These are phyloP conservation scores for Eremophila alpestris DNA, from an alignment of 2,797 vertebrate species.

Conservation along the genomic window DNA sequence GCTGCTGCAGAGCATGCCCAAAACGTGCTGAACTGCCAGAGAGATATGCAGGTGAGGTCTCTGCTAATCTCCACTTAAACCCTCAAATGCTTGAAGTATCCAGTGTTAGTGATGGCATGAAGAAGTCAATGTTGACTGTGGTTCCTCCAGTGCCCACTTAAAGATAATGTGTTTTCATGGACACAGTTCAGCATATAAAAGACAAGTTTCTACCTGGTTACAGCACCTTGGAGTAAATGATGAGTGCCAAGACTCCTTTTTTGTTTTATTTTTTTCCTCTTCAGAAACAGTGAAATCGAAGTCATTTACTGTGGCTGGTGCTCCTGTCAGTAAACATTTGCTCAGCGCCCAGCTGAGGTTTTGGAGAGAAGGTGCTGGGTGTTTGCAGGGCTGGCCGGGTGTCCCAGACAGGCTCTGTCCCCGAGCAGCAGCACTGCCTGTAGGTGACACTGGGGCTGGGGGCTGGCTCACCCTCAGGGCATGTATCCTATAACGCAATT, in stretches of 20 bases:
- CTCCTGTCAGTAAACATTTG: neutral
- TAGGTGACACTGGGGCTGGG: neutral
- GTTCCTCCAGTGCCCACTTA: slow-evolving; percentile 44
- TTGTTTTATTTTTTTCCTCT: neutral
- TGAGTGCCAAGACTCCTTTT: neutral
- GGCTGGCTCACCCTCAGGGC: rapidly evolving
- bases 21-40: neutral
- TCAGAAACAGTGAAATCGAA: neutral
- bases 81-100: neutral
- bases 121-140: neutral
- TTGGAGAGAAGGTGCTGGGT: neutral
- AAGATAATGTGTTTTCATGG: slow-evolving; percentile 36
- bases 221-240: slow-evolving; percentile 45
- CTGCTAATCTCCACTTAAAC: slow-evolving; percentile 9
- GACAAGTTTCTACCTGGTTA: slow-evolving; percentile 11
- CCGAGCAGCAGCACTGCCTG: neutral
- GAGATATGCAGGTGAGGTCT: neutral
- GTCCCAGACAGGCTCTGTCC: neutral
- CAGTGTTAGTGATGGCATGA: neutral
- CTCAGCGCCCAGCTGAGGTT: neutral
- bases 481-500: rapidly evolving
- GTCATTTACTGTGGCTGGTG: neutral
- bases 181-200: slow-evolving; percentile 40
- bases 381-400: neutral
- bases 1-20: neutral